phyloP scores from a whole-genome alignment of 2,888 invertebrate genomes.

The Meteorus colon region DNA sequence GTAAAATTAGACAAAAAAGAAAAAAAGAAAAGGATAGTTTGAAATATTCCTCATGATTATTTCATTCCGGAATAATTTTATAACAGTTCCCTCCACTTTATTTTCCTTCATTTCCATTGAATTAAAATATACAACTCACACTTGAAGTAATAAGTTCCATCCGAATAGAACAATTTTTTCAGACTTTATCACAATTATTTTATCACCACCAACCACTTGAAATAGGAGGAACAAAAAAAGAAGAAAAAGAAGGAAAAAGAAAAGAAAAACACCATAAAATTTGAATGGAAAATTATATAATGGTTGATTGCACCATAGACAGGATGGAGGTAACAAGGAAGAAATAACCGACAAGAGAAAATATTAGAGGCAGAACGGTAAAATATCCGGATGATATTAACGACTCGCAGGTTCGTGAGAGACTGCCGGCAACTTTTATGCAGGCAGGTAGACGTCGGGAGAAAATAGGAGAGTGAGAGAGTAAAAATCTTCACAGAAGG shows the following conservation, averaged over 20 bases:
- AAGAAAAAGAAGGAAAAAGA: no score
- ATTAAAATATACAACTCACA: background rate
- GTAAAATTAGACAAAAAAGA: background rate
- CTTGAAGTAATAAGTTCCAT: background rate
- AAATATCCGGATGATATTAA: slow-evolving; percentile 10
- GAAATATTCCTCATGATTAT: background rate
- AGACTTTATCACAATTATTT: background rate
- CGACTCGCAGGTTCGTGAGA: slow-evolving; percentile 31
- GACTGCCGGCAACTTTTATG: slow-evolving; percentile 31
- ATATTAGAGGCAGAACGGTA: slow-evolving; percentile 12
- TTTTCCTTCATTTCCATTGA: background rate
- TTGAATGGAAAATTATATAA: background rate
- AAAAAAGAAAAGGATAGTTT: background rate
- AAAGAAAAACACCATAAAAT: background rate
- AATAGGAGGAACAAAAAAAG: background rate
- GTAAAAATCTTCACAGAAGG: slow-evolving; percentile 1
- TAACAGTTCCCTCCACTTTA: background rate
- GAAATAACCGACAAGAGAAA: slow-evolving; percentile 12
- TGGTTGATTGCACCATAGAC: background rate
- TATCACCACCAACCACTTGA: background rate
- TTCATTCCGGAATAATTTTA: background rate
- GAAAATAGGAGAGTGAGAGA: slow-evolving; percentile 2
- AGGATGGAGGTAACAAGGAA: background rate
- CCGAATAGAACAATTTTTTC: background rate
- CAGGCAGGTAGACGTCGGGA: slow-evolving; percentile 26